Base-by-base conservation (phyloP, 1,140 invertebrate species). In the Agraylea sexmaculata region DNA sequence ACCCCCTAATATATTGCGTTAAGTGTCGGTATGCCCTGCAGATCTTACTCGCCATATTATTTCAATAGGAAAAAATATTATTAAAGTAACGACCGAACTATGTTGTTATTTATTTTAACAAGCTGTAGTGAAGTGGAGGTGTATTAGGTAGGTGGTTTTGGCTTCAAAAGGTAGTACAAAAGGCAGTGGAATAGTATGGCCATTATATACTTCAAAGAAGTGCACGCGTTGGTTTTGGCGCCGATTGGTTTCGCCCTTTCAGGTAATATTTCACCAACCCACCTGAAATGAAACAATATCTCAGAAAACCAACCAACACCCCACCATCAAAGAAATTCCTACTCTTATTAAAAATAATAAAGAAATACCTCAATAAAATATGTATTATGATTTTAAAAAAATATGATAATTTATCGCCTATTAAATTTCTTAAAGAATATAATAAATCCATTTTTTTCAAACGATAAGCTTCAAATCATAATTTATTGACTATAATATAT, bases 191-290 rank as follows among this genome's bases (percentile, higher is more conserved):
- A n/a, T n/a, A n/a, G n/a, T n/a, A n/a, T 12, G 34, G 36, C 36
- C 36, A 46, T 46, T 46, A 39, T 46, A 15, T 23, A 39, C 45
- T 46, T 38, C 40, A 41, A 46, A 41, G 39, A 20, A 22, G 23
- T 28, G 28, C 16, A 31, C 12, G 23, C 34, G 25, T 16, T 34
- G n/a, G n/a, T n/a, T n/a, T n/a, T n/a, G n/a, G n/a, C 21, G 11
- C 19, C 19, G 34, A 36, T 43, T 35, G 31, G 34, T 37, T 19
- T 23, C n/a, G n/a, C 33, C n/a, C n/a, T 33, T 19, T 13, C 11
- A 12, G 23, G 32, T 19, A 25, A 35, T 36, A 15, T 35, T 36
- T 4, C 30, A 17, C 28, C 27, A 16, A 15, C n/a, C 12, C 34
- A 8, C 21, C 16, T 22, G 21, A n/a, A 30, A 28, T 7, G 3